Conservation (phyloP, 2,888 invertebrate species). For the Idaea dimidiata region DNA sequence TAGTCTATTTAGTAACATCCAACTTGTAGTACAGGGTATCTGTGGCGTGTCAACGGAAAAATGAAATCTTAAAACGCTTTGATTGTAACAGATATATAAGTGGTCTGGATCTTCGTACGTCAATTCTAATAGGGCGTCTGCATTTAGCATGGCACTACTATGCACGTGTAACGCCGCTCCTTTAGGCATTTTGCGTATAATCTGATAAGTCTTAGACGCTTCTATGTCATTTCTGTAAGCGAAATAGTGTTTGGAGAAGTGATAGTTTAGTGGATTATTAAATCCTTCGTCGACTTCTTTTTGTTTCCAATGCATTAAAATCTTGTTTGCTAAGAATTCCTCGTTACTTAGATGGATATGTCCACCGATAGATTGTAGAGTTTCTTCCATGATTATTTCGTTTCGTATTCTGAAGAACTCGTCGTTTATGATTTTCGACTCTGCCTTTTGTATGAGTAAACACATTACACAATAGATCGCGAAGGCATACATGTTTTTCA, state of each 20-base stretch:
- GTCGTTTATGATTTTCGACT: conserved; percentile 36
- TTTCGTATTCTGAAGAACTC: conserved; percentile 42
- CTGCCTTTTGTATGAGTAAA: conserved; percentile 28
- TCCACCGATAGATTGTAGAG: conserved; percentile 70
- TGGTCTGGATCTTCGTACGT: conserved; percentile 79
- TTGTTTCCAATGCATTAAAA: conserved; percentile 80
- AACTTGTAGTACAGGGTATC: conserved; percentile 59
- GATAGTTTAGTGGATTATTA: conserved; percentile 73
- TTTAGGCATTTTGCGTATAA: conserved; percentile 87
- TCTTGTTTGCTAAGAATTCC: conserved; percentile 76
- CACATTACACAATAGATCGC: conserved; percentile 30
- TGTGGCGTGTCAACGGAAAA: conserved; percentile 55
- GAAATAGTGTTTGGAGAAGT: conserved; percentile 85
- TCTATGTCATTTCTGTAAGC: conserved; percentile 80
- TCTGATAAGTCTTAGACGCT: conserved; percentile 83
- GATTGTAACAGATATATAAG: conserved; percentile 77
- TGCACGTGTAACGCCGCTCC: conserved; percentile 87
- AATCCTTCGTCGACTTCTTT: conserved; percentile 75
- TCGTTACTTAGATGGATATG: conserved; percentile 62
- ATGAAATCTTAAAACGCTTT: conserved; percentile 50
- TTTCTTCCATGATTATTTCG: conserved; percentile 62
- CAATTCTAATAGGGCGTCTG: conserved; percentile 81
- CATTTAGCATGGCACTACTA: conserved; percentile 82
- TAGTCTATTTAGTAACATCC: conserved; percentile 74
- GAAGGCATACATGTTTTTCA: conserved; percentile 28